Conservation (phyloP, 23 tunicate genomes). For the Pegea sp. region DNA sequence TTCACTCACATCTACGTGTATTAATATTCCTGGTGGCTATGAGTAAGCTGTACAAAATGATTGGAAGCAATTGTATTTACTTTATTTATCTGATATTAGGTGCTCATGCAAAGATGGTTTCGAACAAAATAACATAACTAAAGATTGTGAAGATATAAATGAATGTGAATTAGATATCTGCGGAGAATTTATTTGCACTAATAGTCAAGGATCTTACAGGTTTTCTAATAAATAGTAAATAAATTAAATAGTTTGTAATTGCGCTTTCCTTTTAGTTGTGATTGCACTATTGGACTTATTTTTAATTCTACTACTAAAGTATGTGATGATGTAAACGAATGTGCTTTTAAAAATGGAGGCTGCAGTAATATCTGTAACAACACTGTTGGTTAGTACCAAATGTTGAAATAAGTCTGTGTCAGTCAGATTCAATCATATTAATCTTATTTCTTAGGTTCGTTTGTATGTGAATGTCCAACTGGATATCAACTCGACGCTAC, state of each 20-base stretch:
- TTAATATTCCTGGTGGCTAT: slow-evolving; percentile 12
- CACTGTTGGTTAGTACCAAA: slow-evolving; percentile 9
- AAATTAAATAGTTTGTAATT: too few species aligned
- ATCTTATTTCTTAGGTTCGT: slow-evolving; percentile 8
- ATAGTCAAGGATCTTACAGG: not conserved
- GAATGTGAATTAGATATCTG: slow-evolving; percentile 2
- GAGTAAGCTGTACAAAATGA: too few species aligned
- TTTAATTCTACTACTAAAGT: not conserved
- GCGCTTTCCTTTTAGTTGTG: not conserved
- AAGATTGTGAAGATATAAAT: slow-evolving; percentile 13
- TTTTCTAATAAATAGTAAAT: too few species aligned
- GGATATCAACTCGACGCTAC: slow-evolving; percentile 1
- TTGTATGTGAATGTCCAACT: slow-evolving; percentile 3
- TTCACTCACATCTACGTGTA: slow-evolving; percentile 4
- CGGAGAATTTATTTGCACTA: not conserved
- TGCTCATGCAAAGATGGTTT: slow-evolving; percentile 8
- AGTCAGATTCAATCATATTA: too few species aligned
- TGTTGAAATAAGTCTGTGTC: too few species aligned
- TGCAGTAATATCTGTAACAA: slow-evolving; percentile 7
- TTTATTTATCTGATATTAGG: not conserved
- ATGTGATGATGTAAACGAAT: not conserved
- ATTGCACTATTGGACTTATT: not conserved
- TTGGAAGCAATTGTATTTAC: too few species aligned
- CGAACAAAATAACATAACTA: not conserved
- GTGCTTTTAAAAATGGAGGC: not conserved